Percentiles rank a stretch among this genome's conserved stretches.
These are phyloP conservation scores for Asarcornis scutulata DNA, from an alignment of 2,113 vertebrate genomes.

Conservation along the genomic window DNA sequence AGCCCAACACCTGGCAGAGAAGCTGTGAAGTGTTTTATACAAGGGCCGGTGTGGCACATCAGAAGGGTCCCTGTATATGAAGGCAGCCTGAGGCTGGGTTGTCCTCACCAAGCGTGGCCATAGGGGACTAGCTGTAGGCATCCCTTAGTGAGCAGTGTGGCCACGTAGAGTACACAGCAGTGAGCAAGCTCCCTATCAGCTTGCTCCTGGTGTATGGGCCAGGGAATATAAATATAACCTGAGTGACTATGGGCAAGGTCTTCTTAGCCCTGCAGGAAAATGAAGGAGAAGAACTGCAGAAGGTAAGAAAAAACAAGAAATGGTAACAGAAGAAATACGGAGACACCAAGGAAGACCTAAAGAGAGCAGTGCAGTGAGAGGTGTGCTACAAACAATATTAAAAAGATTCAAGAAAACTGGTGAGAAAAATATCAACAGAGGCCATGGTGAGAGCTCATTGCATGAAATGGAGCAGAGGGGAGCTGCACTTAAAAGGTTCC, in stretches of 20 bases:
- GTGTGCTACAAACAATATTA: neutral
- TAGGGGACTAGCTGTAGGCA: neutral
- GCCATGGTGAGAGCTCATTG: neutral
- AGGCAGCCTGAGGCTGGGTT: fast-evolving
- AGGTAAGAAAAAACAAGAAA: neutral
- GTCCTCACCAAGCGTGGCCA: neutral
- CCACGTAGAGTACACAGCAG: neutral
- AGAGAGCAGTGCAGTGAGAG: neutral
- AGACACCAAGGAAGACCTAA: neutral
- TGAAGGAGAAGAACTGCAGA: neutral
- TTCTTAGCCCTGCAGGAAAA: neutral
- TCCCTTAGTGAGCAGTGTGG: neutral
- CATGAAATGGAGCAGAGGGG: neutral
- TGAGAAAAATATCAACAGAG: neutral
- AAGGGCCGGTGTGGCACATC: neutral
- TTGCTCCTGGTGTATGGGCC: neutral
- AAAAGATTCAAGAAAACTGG: neutral
- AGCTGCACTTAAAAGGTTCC: neutral
- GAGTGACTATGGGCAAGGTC: neutral
- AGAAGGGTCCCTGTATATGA: neutral
- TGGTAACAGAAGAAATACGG: neutral
- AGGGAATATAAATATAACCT: neutral
- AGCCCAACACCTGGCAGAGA: neutral
- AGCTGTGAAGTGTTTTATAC: neutral
- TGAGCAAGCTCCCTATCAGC: neutral